Conservation (phyloP, 2,888 invertebrate species). For the Peribatodes rhomboidaria region DNA sequence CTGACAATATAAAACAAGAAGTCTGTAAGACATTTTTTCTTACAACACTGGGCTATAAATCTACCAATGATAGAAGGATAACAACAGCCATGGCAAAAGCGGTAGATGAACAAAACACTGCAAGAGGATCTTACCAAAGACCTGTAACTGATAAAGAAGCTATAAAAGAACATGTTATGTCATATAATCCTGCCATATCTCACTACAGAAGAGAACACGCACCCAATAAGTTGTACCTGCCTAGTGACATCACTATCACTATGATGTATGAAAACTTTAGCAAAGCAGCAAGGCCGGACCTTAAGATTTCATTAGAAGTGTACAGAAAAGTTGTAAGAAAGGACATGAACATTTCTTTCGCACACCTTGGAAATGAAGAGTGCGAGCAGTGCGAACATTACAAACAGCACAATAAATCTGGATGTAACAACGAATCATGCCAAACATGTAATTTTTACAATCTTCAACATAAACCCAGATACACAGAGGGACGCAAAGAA, state of each 20-base stretch:
- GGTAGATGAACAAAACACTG: constrained; percentile 3
- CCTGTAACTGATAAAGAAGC: constrained; percentile 2
- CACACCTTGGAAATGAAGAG: constrained; percentile 16
- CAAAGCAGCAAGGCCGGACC: constrained; percentile 9
- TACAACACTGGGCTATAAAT: constrained; percentile 12
- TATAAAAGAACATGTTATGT: constrained; percentile 39
- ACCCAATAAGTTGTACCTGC: constrained; percentile 43
- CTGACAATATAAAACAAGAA: constrained; percentile 13
- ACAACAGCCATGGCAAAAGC: constrained; percentile 1
- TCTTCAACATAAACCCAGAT: constrained; percentile 5
- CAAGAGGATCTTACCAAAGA: neutral
- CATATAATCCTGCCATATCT: constrained; percentile 40
- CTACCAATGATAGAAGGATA: constrained; percentile 2
- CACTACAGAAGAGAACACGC: constrained; percentile 49
- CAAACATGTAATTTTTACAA: no score
- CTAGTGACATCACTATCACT: constrained; percentile 39
- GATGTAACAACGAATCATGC: neutral
- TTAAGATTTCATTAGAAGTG: constrained; percentile 23
- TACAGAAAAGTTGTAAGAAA: constrained; percentile 34
- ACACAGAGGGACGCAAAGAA: constrained; percentile 21
- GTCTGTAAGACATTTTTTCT: constrained; percentile 23
- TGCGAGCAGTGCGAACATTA: constrained; percentile 16
- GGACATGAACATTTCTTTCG: constrained; percentile 31
- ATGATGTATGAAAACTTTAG: constrained; percentile 36
- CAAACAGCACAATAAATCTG: constrained; percentile 21